A percentile compares a stretch with the other conserved stretches of the same genome.
Evolutionary conservation across 1,140 invertebrate species (phyloP).

Genomic region (Bombus superbus): DNA sequence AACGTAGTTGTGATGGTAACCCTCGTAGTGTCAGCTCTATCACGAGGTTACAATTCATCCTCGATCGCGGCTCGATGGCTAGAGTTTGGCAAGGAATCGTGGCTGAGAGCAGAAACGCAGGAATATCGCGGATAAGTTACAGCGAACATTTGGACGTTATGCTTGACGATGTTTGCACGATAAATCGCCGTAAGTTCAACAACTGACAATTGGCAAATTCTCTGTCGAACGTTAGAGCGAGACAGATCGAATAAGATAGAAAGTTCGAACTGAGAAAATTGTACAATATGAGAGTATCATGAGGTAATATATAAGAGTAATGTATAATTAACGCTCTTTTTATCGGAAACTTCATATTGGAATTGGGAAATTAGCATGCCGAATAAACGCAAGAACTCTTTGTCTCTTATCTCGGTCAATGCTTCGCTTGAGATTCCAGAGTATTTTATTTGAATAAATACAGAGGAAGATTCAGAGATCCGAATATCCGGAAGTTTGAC

Average conservation of each 20-base stretch:
- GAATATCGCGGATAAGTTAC: neutral
- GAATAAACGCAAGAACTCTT: too few species aligned
- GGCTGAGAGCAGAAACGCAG: neutral
- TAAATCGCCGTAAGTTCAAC: neutral
- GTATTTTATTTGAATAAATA: neutral
- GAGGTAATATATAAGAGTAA: too few species aligned
- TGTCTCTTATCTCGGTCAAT: neutral
- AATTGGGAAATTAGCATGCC: neutral
- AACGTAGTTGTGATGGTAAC: slow-evolving; percentile 72
- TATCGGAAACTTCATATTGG: neutral
- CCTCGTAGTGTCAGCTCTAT: slow-evolving; percentile 47
- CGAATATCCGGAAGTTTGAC: neutral
- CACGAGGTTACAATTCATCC: neutral
- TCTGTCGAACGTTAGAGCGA: neutral
- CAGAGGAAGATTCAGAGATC: too few species aligned
- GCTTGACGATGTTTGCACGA: neutral
- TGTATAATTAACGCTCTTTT: neutral
- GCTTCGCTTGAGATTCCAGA: neutral
- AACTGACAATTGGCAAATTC: neutral
- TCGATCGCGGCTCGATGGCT: neutral
- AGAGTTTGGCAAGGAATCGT: neutral
- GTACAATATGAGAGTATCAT: neutral
- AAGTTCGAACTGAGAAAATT: neutral
- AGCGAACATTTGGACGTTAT: neutral
- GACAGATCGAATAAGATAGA: too few species aligned